Evolutionary conservation across 2,797 vertebrate genomes (phyloP), one percentile per base, ranked within the genome.

Genomic region (Holocentrus rufus): DNA sequence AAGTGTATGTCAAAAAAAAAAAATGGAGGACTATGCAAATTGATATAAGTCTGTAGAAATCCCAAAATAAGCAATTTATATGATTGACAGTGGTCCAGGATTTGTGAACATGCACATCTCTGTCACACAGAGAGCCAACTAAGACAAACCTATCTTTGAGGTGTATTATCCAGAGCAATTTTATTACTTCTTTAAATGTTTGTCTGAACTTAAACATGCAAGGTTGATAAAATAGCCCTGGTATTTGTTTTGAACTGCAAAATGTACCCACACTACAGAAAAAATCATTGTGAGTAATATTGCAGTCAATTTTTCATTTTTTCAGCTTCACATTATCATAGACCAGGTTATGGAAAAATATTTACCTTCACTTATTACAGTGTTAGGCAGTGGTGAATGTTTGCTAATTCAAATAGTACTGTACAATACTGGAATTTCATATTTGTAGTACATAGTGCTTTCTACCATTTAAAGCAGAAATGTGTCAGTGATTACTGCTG

Each of bases 11-110:
- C 25, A 27, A 27, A 27, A 20, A 18, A 10, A 25, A 34, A 36
- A 22, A 5, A 58, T 42, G 39, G 39, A 67, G 11, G 23, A 57
- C 13, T 42, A 14, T 52, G 30, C 30, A 68, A 54, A 52, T 74
- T 50, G 14, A 42, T 42, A 42, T 42, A 42, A 42, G 14, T 42
- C 39, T 42, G 39, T 42, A 6, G 23, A 36, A 69, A 30, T 20
- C 44, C 49, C 52, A 0, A 31, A 39, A 36, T 56, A 22, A n/a
- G 9, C 10, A 1, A 42, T 13, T 42, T 11, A 9, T 42, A 47
- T 54, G 17, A 27, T 2, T 44, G 23, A 56, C 5, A 8, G 34
- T 3, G 27, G 39, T 20, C 14, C 7, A 72, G 5, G 20, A 23
- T 65, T n/a, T 63, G 20, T 39, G n/a, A 53, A n/a, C 1, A 0